Conservation (phyloP, 2,888 invertebrate species). For the Ceraclea dissimilis region DNA sequence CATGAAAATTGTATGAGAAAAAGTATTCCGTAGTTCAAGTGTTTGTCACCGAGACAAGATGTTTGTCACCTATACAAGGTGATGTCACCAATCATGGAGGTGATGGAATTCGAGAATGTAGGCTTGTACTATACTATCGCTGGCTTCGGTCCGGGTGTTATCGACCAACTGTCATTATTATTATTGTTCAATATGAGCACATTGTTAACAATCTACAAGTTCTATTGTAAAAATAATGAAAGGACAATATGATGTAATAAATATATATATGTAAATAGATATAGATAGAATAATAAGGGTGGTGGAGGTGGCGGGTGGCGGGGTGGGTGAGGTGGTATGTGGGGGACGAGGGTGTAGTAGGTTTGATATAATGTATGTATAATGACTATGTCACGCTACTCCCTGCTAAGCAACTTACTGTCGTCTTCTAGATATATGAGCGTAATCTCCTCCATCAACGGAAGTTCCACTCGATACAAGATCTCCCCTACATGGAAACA, state of each 20-base stretch:
- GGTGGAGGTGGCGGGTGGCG: not conserved
- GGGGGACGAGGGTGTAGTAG: not conserved
- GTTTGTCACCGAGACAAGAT: no score
- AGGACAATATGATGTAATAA: not conserved
- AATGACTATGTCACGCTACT: constrained; percentile 40
- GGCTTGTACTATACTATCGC: no score
- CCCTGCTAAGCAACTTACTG: constrained; percentile 53
- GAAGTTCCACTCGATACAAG: constrained; percentile 89
- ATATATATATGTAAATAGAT: no score
- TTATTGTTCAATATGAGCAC: not conserved
- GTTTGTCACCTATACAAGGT: no score
- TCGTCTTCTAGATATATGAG: constrained; percentile 90
- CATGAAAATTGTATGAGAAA: no score
- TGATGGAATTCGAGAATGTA: no score
- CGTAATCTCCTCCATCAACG: constrained; percentile 89
- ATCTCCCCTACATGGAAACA: constrained; percentile 69
- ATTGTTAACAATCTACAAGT: not conserved
- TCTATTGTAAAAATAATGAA: not conserved
- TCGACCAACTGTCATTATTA: no score
- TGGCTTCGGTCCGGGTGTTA: no score
- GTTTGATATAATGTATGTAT: not conserved
- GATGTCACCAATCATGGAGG: no score
- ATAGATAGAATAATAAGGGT: not conserved
- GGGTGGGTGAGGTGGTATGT: not conserved
- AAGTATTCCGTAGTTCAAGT: no score